Base-by-base conservation (phyloP, 1,140 invertebrate genomes). In the Hestina assimilis region DNA sequence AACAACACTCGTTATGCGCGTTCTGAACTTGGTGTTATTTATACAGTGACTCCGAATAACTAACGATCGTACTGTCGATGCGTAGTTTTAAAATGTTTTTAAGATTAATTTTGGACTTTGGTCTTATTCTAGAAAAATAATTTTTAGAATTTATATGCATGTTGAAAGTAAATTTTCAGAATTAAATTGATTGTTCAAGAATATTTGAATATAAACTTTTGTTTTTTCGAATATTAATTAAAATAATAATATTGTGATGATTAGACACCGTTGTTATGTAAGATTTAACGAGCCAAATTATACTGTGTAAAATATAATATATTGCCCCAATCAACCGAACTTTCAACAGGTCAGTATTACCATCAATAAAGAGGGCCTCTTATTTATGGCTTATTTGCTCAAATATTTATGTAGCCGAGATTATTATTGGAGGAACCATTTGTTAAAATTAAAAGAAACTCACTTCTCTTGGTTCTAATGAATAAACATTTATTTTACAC, bases 1-100 rank as follows among this genome's bases (percentile, higher is more conserved):
- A 66, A 68, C 69, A 72, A 66, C 54, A 67, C 72, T 83, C 67
- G 77, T 83, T 82, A 79, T 68, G 48, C 57, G 33, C 15, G 31
- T 7, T 17, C 31, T 20, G 15, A 9, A 8, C 33, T 14, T 8
- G 15, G 15, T 4, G 33, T 38, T 38, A 38, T 38, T 38, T 38
- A 38, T 38, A 38, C 7, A 3, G 17, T 17, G 33, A 12, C 31
- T 33, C 15, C 15, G 33, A 14, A 9, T 17, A 17, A 38, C 33
- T 7, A 38, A 38, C 33, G 33, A 19, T 38, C 33, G 33, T 0
- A 9, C n/a, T 14, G 33, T 38, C 33, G 15, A 38, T 38, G 12
- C 28, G 33, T 8, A n/a, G 33, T 19, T 38, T 33, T 38, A 17
- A 38, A 38, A 7, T 14, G 19, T 38, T 38, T 38, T 19, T 8